Conservation (phyloP, 2,888 invertebrate species). For the Platypus cylindrus region DNA sequence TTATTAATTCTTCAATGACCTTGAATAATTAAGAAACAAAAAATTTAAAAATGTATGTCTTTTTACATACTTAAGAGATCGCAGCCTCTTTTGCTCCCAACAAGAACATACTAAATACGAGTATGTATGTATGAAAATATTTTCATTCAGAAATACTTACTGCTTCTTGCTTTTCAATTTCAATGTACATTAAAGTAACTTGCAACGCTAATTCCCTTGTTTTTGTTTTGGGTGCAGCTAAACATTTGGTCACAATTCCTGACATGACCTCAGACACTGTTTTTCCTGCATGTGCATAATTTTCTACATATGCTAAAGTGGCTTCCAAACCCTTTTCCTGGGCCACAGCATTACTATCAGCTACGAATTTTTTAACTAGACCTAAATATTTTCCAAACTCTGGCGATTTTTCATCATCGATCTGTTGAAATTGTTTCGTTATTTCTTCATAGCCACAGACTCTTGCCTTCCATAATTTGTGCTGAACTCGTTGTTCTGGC, state of each 20-base stretch:
- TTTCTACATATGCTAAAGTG: slow-evolving; percentile 79
- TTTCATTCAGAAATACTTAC: slow-evolving; percentile 35
- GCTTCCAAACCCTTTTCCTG: slow-evolving; percentile 94
- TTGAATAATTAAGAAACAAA: slow-evolving; percentile 3
- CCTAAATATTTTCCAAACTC: slow-evolving; percentile 89
- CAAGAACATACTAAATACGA: neutral
- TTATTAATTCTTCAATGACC: slow-evolving; percentile 71
- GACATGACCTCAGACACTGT: slow-evolving; percentile 71
- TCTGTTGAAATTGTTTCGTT: slow-evolving; percentile 71
- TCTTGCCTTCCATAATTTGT: slow-evolving; percentile 94
- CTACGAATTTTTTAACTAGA: slow-evolving; percentile 86
- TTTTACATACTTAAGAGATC: neutral
- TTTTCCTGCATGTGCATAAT: slow-evolving; percentile 76
- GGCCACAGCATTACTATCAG: slow-evolving; percentile 87
- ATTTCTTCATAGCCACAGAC: slow-evolving; percentile 91
- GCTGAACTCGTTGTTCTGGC: slow-evolving; percentile 81
- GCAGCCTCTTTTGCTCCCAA: neutral
- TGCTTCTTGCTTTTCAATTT: slow-evolving; percentile 87
- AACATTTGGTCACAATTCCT: slow-evolving; percentile 79
- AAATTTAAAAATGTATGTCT: too few species aligned
- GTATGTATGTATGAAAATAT: too few species aligned
- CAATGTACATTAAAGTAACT: slow-evolving; percentile 84
- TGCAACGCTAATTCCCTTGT: slow-evolving; percentile 86
- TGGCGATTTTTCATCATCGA: slow-evolving; percentile 85
- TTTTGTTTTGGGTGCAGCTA: slow-evolving; percentile 81